These are phyloP conservation scores for Drosophila pseudoobscura DNA, from an alignment of 1,140 invertebrate genomes.

Conservation along the genomic window DNA sequence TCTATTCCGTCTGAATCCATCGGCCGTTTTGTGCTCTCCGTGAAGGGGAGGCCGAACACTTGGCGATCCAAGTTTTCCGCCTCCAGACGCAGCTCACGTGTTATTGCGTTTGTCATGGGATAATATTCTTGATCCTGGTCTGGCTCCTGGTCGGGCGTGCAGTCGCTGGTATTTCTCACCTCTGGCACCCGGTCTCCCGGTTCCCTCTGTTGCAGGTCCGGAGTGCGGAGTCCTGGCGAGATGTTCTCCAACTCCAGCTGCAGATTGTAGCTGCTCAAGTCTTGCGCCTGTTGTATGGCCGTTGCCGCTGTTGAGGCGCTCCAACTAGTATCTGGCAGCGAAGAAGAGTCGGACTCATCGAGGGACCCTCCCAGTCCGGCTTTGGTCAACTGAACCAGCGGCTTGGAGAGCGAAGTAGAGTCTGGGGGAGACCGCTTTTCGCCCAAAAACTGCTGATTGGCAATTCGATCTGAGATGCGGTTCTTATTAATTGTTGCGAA, in stretches of 20 bases:
- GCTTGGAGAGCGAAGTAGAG: conserved; percentile 42
- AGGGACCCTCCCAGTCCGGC: conserved; percentile 75
- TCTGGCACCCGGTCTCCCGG: conserved; percentile 26
- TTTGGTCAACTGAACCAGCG: conserved; percentile 83
- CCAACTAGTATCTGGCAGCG: conserved; percentile 78
- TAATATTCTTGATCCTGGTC: conserved; percentile 92
- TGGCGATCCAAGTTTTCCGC: conserved; percentile 92
- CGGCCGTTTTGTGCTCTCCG: conserved; percentile 47
- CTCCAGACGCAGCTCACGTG: conserved; percentile 90
- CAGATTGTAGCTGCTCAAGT: conserved; percentile 73
- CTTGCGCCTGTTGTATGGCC: conserved; percentile 74
- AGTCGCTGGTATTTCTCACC: conserved; percentile 2
- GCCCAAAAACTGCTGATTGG: conserved; percentile 42
- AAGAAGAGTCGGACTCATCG: conserved; percentile 84
- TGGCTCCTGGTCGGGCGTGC: conserved; percentile 90
- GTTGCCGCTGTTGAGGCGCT: conserved; percentile 76
- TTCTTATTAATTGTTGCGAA: conserved; percentile 88
- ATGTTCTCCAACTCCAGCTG: conserved; percentile 66
- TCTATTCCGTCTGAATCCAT: conserved; percentile 53
- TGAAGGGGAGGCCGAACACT: conserved; percentile 86
- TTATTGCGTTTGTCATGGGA: conserved; percentile 93
- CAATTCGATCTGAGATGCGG: conserved; percentile 71
- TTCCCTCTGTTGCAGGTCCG: conserved; percentile 7
- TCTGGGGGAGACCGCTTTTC: conserved; percentile 35
- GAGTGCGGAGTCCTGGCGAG: conserved; percentile 17